A percentile compares a stretch with the other conserved stretches of the same genome.
Evolutionary conservation across 2,797 vertebrate species (phyloP).

Genomic region (Rhabdophis nuchalis): DNA sequence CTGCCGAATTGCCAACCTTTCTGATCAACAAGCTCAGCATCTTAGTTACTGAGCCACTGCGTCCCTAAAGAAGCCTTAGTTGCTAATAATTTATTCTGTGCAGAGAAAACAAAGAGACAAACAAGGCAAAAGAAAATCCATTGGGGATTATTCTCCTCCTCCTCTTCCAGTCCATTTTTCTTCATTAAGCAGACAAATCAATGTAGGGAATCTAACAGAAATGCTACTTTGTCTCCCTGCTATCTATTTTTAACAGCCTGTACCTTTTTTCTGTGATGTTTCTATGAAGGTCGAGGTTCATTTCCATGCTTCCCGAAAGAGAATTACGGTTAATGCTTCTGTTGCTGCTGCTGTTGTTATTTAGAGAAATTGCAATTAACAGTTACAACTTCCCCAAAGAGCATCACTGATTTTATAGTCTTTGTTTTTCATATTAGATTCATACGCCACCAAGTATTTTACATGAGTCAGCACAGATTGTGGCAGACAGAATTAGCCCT

Average conservation of each 20-base stretch:
- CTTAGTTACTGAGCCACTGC: too few species aligned
- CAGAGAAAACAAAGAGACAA: neutral
- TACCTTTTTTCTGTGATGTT: neutral
- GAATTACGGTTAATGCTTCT: neutral
- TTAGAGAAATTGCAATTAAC: neutral
- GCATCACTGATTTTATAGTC: neutral
- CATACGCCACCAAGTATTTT: neutral
- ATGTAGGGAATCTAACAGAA: conserved; percentile 18
- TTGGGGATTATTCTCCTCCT: neutral
- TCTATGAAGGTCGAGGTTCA: neutral
- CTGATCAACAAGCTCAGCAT: too few species aligned
- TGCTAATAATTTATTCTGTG: neutral
- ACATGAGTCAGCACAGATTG: rapidly evolving
- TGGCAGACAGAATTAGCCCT: conserved; percentile 12
- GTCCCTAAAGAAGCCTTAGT: neutral
- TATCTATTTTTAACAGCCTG: neutral
- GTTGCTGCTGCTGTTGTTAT: neutral
- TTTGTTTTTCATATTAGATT: neutral
- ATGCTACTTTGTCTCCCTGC: neutral
- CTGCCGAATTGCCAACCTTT: too few species aligned
- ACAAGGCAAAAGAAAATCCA: neutral
- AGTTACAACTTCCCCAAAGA: neutral
- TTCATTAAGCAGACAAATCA: conserved; percentile 20
- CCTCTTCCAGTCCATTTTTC: neutral
- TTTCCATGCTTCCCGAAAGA: conserved; percentile 1